These are phyloP conservation scores for Chaenogobius annularis DNA, from an alignment of 2,113 vertebrate species.

Conservation along the genomic window DNA sequence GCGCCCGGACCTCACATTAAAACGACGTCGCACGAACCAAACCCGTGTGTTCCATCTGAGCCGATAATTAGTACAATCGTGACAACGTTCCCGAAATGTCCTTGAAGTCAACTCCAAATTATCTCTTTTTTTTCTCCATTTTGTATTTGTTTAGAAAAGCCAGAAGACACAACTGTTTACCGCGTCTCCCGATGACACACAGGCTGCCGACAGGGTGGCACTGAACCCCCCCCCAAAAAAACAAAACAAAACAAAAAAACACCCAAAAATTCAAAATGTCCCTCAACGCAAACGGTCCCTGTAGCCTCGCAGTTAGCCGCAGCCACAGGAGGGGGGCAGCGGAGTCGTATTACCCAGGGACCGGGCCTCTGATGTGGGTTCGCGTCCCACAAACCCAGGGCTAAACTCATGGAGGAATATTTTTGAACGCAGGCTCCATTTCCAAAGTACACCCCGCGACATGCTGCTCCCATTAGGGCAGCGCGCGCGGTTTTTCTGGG, in stretches of 20 bases:
- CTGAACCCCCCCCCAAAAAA: not conserved
- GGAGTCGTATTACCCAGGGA: constrained; percentile 1
- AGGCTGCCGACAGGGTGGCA: constrained; percentile 5
- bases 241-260: not conserved
- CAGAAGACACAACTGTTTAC: constrained; percentile 9
- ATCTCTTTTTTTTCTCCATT: not conserved
- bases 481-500: not conserved
- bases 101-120: not conserved
- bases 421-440: constrained; percentile 1
- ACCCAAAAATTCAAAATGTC: not conserved
- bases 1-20: not conserved
- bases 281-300: not conserved
- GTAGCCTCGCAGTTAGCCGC: not conserved
- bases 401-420: constrained; percentile 5
- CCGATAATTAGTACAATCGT: not conserved
- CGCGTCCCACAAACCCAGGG: constrained; percentile 1
- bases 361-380: not conserved
- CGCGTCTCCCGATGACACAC: not conserved
- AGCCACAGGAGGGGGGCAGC: not conserved
- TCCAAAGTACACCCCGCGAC: constrained; percentile 1
- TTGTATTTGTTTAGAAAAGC: not conserved
- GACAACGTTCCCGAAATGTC: not conserved
- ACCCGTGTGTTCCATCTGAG: not conserved
- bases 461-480: constrained; percentile 3
- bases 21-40: not conserved